Base-by-base conservation (phyloP, 2,113 vertebrate species). In the Osmerus eperlanus region DNA sequence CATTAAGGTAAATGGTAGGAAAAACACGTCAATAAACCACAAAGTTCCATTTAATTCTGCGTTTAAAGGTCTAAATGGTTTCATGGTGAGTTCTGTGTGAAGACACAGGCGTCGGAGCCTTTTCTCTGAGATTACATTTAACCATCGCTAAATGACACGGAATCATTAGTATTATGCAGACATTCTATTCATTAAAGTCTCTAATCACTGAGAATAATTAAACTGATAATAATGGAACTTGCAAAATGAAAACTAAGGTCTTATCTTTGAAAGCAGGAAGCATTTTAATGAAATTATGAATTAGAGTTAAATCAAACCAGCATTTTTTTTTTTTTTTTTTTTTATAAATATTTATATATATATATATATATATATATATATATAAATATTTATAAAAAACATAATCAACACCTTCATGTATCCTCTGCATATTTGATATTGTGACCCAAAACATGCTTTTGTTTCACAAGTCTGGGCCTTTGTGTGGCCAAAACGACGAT, bases 151-250 rank as follows among this genome's bases (percentile, higher is more conserved):
- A 87, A 84, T 64, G 68, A 81, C 80, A 86, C 41, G 19, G 70
- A 77, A 80, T 85, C 73, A 78, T 73, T 67, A 73, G 71, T 83
- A 77, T 86, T 87, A 78, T 79, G 75, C 72, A 80, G 89, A 86
- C 86, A 73, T 82, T 84, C 83, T 84, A 79, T 89, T 89, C 83
- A 91, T 88, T 91, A 87, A 83, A 83, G 65, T 70, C 71, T 74
- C 79, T 85, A 86, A 85, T 90, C 86, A 81, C 81, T 82, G 74
- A 74, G 82, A 89, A 90, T 90, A 91, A 87, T 92, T 87, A 89
- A 88, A 83, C 73, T 80, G 88, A 91, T 89, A 88, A 88, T 89
- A 83, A 87, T 85, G 86, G 74, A 77, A 88, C 84, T 86, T 85
- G 67, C 74, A 74, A 84, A 87, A 89, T 88, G 69, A 85, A 89